phyloP scores from a whole-genome alignment of 1,140 invertebrate genomes.

The Teleopsis dalmanni region DNA sequence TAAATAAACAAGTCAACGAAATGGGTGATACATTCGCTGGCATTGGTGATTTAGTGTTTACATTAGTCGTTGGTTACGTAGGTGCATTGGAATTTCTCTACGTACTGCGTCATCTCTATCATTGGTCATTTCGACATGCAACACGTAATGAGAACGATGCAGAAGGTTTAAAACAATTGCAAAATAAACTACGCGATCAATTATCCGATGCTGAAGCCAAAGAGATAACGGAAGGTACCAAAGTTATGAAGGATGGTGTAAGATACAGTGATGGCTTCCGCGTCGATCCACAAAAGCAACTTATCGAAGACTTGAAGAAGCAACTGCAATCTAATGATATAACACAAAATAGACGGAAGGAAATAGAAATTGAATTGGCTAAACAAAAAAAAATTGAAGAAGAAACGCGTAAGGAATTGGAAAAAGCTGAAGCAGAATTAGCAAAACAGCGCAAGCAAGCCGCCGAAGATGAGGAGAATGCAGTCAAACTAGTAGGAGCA shows the following conservation, averaged over 20 bases:
- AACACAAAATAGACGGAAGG: slow-evolving; percentile 9
- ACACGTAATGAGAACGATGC: slow-evolving; percentile 17
- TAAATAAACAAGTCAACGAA: too few species aligned
- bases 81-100: slow-evolving; percentile 59
- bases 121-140: slow-evolving; percentile 27
- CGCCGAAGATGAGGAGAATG: slow-evolving; percentile 4
- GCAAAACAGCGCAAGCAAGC: slow-evolving; percentile 13
- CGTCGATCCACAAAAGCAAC: slow-evolving; percentile 19
- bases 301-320: slow-evolving; percentile 5
- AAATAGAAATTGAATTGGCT: slow-evolving; percentile 27
- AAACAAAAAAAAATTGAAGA: slow-evolving; percentile 30
- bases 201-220: slow-evolving; percentile 18
- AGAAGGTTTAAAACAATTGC: slow-evolving; percentile 22
- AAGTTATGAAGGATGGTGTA: slow-evolving; percentile 38
- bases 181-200: slow-evolving; percentile 24
- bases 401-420: slow-evolving; percentile 28
- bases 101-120: slow-evolving; percentile 33
- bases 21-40: slow-evolving; percentile 19
- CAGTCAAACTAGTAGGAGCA: not conserved
- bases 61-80: slow-evolving; percentile 62
- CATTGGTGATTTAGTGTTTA: slow-evolving; percentile 51
- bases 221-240: slow-evolving; percentile 20
- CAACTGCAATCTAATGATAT: not conserved
- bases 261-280: slow-evolving; percentile 35
- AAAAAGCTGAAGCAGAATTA: slow-evolving; percentile 25